Percentiles rank a stretch among this genome's conserved stretches.
Evolutionary conservation across 2,113 vertebrate species (phyloP).

Genomic region (Xenopus laevis): DNA sequence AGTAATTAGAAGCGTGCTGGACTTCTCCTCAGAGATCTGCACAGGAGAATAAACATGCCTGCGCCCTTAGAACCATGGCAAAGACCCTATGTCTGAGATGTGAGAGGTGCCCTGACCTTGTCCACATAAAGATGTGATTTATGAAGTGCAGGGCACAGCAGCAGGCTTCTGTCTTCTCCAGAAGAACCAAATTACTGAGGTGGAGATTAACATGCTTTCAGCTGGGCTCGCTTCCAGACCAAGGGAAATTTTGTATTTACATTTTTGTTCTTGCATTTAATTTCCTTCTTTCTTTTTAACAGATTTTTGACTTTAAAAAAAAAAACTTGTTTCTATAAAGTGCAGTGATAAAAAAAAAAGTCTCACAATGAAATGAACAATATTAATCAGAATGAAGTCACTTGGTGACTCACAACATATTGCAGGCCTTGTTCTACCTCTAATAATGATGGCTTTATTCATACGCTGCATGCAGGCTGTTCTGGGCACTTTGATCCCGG

Average conservation of each 20-base stretch:
- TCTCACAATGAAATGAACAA: not conserved
- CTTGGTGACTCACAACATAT: no score
- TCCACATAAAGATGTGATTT: conserved; percentile 99
- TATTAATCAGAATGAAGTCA: no score
- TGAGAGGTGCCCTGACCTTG: conserved; percentile 90
- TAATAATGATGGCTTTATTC: no score
- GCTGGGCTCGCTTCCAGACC: conserved; percentile 89
- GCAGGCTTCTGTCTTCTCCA: conserved; percentile 98
- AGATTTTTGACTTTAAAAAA: conserved; percentile 41
- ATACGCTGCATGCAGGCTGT: no score
- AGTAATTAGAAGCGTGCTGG: conserved; percentile 98
- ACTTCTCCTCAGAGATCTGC: conserved; percentile 88
- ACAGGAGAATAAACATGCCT: conserved; percentile 92
- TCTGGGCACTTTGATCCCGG: no score
- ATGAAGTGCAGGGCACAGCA: conserved; percentile 98
- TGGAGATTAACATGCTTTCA: conserved; percentile 98
- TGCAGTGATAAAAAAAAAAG: conserved; percentile 1
- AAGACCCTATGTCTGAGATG: conserved; percentile 85
- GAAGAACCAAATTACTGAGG: conserved; percentile 97
- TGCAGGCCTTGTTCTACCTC: no score
- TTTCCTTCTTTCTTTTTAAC: conserved; percentile 72
- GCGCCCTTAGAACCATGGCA: conserved; percentile 76
- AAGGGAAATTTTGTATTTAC: conserved; percentile 89
- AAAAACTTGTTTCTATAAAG: conserved; percentile 21
- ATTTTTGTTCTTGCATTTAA: conserved; percentile 85